Evolutionary conservation across 1,140 invertebrate genomes (phyloP), one percentile per base, ranked within the genome.

Genomic region (Glossosoma conforme): DNA sequence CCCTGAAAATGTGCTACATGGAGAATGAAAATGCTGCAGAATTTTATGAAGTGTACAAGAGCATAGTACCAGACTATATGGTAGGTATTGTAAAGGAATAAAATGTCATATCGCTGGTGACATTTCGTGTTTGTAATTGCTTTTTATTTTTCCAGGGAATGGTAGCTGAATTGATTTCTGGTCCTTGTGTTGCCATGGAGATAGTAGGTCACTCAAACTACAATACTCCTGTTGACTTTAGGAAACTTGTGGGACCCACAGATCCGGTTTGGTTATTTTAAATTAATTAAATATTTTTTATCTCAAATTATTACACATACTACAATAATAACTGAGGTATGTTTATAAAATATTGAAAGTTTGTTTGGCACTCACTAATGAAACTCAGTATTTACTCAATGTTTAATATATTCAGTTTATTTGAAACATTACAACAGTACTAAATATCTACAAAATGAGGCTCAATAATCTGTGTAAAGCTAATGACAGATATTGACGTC

Each of bases 11-110:
- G 80, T 83, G 87, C 60, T 75, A 84, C 55, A 72, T 95, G 59
- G 87, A 88, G 55, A 78, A 82, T 58, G 75, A 83, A 2, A 87
- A 92, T 69, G 89, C 88, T 19, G 87, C 90, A 62, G 90, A 95
- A 69, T 95, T 97, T 74, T 83, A 87, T 65, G 92, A 96, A 76
- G 84, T 96, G 11, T 97, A 97, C 66, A 92, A 92, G 69, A 87
- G 88, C n/a, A 84, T 94, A 46, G 76, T 93, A 8, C 77, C 81
- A 5, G 89, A 93, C 63, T 93, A 90, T 68, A 77, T 82, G 62
- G 87, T 87, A 67, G 61, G 64, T 63, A 65, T 19, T 54, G 66
- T 35, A 44, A 65, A 30, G n/a, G 24, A 28, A 8, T 28, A 28
- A 28, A 28, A n/a, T n/a, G n/a, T n/a, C n/a, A n/a, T n/a, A n/a